Conservation (phyloP, 2,797 vertebrate species). For the Clarias pachynema region DNA sequence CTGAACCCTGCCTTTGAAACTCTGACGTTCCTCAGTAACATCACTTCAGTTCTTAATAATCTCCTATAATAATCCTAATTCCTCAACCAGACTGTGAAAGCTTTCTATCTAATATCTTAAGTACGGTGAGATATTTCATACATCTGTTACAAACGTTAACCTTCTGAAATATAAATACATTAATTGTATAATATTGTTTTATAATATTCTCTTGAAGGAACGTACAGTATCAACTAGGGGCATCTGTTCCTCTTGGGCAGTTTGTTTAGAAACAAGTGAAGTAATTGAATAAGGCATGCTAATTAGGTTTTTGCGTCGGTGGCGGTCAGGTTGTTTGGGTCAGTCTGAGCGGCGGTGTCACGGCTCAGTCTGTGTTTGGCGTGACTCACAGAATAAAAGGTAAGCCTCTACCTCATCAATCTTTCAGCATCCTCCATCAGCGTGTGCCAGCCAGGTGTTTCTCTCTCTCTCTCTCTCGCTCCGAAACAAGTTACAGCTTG, state of each 20-base stretch:
- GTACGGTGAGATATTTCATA: not conserved
- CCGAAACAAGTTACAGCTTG: not conserved
- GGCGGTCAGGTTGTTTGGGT: slow-evolving; percentile 3
- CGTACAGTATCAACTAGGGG: not conserved
- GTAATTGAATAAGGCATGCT: slow-evolving; percentile 4
- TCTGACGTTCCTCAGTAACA: too few species aligned
- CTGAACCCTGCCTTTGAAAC: too few species aligned
- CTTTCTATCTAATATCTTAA: not conserved
- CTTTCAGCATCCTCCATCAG: slow-evolving; percentile 57
- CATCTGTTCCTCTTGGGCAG: not conserved
- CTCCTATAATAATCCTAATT: too few species aligned
- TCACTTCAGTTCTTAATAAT: too few species aligned
- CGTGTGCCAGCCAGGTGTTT: slow-evolving; percentile 33
- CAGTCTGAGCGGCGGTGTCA: slow-evolving; percentile 14
- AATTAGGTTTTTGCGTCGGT: not conserved
- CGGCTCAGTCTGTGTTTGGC: not conserved
- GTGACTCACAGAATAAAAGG: slow-evolving; percentile 46
- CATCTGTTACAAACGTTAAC: not conserved
- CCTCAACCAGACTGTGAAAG: too few species aligned
- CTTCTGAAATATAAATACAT: not conserved
- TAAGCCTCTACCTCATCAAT: slow-evolving; percentile 55
- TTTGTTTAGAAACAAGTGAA: not conserved
- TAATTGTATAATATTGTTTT: not conserved
- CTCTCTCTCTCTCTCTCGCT: slow-evolving; percentile 17
- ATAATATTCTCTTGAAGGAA: not conserved